A percentile compares a stretch with the other conserved stretches of the same genome.
phyloP scores from a whole-genome alignment of 2,113 vertebrate species.

The Festucalex cinctus region DNA sequence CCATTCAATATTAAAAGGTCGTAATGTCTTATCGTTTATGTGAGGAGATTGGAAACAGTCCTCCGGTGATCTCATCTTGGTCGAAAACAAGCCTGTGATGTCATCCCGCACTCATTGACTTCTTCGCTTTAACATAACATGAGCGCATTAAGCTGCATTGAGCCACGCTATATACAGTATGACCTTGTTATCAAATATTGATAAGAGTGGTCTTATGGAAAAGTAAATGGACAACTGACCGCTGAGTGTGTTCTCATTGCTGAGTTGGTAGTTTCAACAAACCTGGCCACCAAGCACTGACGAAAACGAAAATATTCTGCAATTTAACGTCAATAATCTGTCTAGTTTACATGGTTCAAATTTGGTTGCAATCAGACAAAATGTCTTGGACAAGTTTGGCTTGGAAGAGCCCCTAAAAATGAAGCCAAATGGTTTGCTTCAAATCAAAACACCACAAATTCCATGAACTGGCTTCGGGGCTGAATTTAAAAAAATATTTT shows the following conservation, averaged over 20 bases:
- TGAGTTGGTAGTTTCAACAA: background rate
- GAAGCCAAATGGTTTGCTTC: no score
- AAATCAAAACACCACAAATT: no score
- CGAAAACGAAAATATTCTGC: background rate
- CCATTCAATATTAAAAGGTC: background rate
- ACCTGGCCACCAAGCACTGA: background rate
- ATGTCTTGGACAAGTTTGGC: background rate
- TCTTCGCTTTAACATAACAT: background rate
- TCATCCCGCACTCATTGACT: background rate
- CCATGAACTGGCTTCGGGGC: no score
- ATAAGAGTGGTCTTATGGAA: background rate
- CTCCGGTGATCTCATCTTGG: slow-evolving; percentile 4
- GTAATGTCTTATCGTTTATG: background rate
- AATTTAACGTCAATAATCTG: background rate
- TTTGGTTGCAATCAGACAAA: background rate
- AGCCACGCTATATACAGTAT: background rate
- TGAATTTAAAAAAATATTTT: no score
- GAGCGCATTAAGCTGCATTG: background rate
- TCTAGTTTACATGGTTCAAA: background rate
- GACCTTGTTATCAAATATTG: background rate
- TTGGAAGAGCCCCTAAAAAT: background rate
- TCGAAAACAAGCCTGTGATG: slow-evolving; percentile 1
- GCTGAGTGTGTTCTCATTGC: background rate
- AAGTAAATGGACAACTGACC: slow-evolving; percentile 1
- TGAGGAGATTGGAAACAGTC: background rate